Base-by-base conservation (phyloP, 2,113 vertebrate species). In the Hydropotes inermis region DNA sequence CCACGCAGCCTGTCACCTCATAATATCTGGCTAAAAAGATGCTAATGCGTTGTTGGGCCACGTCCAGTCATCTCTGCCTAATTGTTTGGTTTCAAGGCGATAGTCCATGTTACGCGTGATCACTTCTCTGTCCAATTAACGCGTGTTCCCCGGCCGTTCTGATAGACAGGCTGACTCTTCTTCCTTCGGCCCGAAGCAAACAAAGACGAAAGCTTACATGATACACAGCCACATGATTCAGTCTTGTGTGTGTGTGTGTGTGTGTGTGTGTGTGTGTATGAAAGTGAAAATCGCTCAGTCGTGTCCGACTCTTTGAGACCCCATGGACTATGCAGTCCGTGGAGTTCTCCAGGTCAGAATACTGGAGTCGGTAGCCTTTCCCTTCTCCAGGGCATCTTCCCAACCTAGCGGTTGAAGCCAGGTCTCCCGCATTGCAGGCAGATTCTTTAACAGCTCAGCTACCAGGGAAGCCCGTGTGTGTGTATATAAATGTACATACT, bases 271-370 rank as follows among this genome's bases (percentile, higher is more conserved):
- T 5, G 1, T 78, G 10, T 30, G 5, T 47, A 8, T 78, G 67
- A 23, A 0, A 6, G 9, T 70, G 67, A 23, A 23, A 12, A 19
- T 23, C 0, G 17, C 10, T 70, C 4, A 36, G 10, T 70, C 0
- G 9, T 36, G n/a, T 67, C 64, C 0, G 1, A 67, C 17, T 67
- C 64, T 36, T 9, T 21, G 64, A 1, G 9, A 70, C 64, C 17
- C 9, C 5, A 6, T 70, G 64, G n/a, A 6, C 8, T 11, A 11
- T 64, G n/a, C 1, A 19, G 33, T n/a, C 33, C 2, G 0, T 70
- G 8, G 64, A 9, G 21, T 36, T 36, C 64, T 70, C n/a, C 64
- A 70, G 64, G n/a, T 17, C n/a, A 5, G 9, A 70, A 70, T 36
- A 11, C n/a, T 36, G 33, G 9, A 11, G 17, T 36, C n/a, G 17